These are phyloP conservation scores for Chalcosyrphus nemorum DNA, from an alignment of 2,888 invertebrate species.

Conservation along the genomic window DNA sequence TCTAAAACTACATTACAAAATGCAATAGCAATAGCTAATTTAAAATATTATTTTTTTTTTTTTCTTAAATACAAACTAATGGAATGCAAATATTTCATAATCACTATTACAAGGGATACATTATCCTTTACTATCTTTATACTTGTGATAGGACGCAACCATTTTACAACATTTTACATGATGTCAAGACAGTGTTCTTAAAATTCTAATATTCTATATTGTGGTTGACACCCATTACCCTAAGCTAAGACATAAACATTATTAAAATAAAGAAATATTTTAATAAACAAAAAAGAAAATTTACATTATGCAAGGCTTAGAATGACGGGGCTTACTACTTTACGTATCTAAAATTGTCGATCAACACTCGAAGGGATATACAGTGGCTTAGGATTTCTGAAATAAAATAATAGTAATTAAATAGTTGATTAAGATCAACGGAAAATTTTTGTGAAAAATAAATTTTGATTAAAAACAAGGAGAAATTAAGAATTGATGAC, in stretches of 20 bases:
- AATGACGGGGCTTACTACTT: neutral
- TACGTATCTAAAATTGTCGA: neutral
- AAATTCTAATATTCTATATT: slow-evolving; percentile 3
- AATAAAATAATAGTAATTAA: too few relatives aligned
- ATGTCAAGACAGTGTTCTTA: neutral
- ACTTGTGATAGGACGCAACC: slow-evolving; percentile 42
- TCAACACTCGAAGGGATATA: neutral
- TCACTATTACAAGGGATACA: slow-evolving; percentile 2
- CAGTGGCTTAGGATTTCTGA: slow-evolving; percentile 40
- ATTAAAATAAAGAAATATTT: neutral
- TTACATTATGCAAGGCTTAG: neutral
- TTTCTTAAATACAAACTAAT: slow-evolving; percentile 36
- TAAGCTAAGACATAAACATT: slow-evolving; percentile 12
- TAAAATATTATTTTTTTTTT: slow-evolving; percentile 11
- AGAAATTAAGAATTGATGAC: neutral
- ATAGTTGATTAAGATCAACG: too few relatives aligned
- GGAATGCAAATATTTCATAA: slow-evolving; percentile 48
- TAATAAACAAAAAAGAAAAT: neutral
- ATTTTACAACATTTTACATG: slow-evolving; percentile 16
- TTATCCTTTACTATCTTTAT: neutral
- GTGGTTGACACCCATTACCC: slow-evolving; percentile 14
- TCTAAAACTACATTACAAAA: slow-evolving; percentile 33
- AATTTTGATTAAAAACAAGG: too few relatives aligned
- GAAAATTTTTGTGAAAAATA: too few relatives aligned
- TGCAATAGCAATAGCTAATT: slow-evolving; percentile 35